A percentile compares a stretch with the other conserved stretches of the same genome.
Conservation (phyloP, 2,797 vertebrate species). For the Hozukius guyotensis region DNA sequence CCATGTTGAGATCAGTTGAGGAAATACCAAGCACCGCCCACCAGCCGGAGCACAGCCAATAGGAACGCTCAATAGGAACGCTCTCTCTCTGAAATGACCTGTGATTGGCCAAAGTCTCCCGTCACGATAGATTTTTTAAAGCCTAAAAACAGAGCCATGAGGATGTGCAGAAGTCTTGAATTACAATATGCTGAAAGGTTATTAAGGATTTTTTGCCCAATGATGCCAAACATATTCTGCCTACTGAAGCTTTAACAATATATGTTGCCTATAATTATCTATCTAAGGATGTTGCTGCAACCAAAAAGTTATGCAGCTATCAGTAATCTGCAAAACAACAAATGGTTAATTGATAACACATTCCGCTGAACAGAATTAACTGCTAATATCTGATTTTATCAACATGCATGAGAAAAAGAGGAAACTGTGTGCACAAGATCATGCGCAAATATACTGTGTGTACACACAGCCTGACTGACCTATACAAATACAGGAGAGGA, state of each 20-base stretch:
- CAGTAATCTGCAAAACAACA: background rate
- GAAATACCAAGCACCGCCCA: too few relatives aligned
- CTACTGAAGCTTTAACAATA: background rate
- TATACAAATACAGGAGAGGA: background rate
- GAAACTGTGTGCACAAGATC: background rate
- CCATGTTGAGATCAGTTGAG: too few relatives aligned
- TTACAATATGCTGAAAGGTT: too few relatives aligned
- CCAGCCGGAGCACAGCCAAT: too few relatives aligned
- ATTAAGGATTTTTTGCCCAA: too few relatives aligned
- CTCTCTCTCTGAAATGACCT: too few relatives aligned
- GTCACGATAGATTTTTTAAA: too few relatives aligned
- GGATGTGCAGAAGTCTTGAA: too few relatives aligned
- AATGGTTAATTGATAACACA: background rate
- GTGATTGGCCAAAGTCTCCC: too few relatives aligned
- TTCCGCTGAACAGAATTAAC: background rate
- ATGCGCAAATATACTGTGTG: background rate
- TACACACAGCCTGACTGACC: background rate
- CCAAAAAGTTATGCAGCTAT: background rate
- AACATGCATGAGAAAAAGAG: conserved; percentile 4
- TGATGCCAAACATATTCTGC: too few relatives aligned
- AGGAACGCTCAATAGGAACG: too few relatives aligned
- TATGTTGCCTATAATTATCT: background rate
- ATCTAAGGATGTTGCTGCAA: background rate
- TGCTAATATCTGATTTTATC: conserved; percentile 13
- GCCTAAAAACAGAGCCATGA: too few relatives aligned